A percentile compares a stretch with the other conserved stretches of the same genome.
Evolutionary conservation across 2,797 vertebrate genomes (phyloP).

Genomic region (Lutjanus campechanus): DNA sequence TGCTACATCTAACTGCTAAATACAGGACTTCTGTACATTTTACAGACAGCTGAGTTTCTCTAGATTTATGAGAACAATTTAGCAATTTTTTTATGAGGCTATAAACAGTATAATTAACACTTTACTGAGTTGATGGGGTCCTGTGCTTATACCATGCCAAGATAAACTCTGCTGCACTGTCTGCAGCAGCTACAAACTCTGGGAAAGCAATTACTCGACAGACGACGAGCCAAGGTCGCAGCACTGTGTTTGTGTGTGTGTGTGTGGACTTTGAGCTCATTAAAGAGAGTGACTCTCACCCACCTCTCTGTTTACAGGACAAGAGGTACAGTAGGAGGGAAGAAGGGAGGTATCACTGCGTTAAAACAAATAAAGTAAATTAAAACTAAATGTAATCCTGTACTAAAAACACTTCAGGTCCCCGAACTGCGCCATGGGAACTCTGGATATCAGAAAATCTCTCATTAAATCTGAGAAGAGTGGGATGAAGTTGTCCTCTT

Average conservation of each 20-base stretch:
- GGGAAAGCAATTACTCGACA: conserved; percentile 43
- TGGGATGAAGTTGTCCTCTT: neutral
- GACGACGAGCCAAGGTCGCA: conserved; percentile 37
- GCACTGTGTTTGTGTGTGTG: neutral
- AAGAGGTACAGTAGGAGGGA: neutral
- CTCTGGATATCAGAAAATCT: neutral
- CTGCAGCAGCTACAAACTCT: conserved; percentile 5
- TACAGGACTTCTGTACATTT: neutral
- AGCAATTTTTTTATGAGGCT: conserved; percentile 8
- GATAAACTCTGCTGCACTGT: neutral
- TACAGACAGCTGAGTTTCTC: neutral
- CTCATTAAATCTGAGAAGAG: neutral
- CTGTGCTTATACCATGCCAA: neutral
- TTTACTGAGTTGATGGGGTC: neutral
- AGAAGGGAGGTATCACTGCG: neutral
- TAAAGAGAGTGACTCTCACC: conserved; percentile 37
- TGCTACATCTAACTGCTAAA: neutral
- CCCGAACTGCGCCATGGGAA: neutral
- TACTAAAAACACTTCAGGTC: neutral
- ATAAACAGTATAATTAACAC: conserved; percentile 26
- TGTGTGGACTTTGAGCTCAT: conserved; percentile 51
- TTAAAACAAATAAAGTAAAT: neutral
- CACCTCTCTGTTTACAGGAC: conserved; percentile 45
- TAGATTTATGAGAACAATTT: neutral
- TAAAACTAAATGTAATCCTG: neutral